Evolutionary conservation across 2,797 vertebrate genomes (phyloP).

Genomic region (Lagodon rhomboides): DNA sequence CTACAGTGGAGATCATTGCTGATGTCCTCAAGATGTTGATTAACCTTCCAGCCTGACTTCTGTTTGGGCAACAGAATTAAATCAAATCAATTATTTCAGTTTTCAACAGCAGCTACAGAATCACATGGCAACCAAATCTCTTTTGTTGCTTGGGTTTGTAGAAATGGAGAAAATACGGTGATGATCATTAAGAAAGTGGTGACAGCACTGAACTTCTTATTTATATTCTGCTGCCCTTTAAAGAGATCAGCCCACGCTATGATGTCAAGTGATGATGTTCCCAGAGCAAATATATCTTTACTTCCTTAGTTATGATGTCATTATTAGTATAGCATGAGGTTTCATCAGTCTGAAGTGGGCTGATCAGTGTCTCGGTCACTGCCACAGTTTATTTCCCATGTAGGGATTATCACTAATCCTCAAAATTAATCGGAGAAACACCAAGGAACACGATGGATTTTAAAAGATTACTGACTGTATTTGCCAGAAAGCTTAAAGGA

Average conservation of each 20-base stretch:
- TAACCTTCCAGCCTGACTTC: background rate
- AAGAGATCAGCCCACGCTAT: background rate
- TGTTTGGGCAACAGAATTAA: slow-evolving; percentile 1
- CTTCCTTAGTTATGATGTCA: no score
- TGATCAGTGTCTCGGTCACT: slow-evolving; percentile 35
- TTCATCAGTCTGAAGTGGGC: slow-evolving; percentile 38
- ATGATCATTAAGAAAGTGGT: background rate
- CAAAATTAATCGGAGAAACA: slow-evolving; percentile 64
- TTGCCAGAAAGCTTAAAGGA: slow-evolving; percentile 52
- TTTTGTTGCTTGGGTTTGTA: background rate
- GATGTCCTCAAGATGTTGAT: background rate
- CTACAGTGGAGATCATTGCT: slow-evolving; percentile 50
- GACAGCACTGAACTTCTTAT: background rate
- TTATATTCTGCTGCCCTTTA: background rate
- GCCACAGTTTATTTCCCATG: slow-evolving; percentile 43
- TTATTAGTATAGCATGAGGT: background rate
- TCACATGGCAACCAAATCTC: background rate
- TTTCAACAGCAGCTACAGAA: background rate
- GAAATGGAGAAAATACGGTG: background rate
- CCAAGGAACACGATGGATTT: slow-evolving; percentile 63
- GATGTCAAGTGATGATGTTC: background rate
- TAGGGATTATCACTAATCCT: slow-evolving; percentile 73
- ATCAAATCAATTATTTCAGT: background rate
- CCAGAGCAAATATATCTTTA: background rate
- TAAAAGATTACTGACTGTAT: slow-evolving; percentile 64